These are phyloP conservation scores for Nothocercus julius DNA, from an alignment of 2,113 vertebrate genomes.

Conservation along the genomic window DNA sequence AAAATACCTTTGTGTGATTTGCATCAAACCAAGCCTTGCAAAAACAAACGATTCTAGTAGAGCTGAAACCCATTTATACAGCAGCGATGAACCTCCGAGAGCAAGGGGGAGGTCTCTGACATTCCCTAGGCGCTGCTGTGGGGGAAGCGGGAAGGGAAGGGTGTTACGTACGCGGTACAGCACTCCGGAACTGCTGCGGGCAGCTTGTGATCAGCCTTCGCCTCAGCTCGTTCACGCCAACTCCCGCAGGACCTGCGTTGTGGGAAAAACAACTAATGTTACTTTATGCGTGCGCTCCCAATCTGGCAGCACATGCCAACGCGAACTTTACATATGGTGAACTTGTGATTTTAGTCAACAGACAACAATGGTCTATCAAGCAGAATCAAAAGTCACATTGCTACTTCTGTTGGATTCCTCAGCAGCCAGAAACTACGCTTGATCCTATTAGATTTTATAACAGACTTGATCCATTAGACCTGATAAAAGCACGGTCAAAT, in stretches of 20 bases:
- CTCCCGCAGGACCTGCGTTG: slow-evolving; percentile 87
- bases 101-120: background rate
- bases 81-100: background rate
- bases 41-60: background rate
- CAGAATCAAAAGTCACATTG: background rate
- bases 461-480: background rate
- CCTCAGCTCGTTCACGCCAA: slow-evolving; percentile 93
- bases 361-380: background rate
- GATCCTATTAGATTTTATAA: background rate
- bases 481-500: background rate
- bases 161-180: slow-evolving; percentile 86
- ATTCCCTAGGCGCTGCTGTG: background rate
- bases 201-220: slow-evolving; percentile 86
- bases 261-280: background rate
- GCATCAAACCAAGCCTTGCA: background rate
- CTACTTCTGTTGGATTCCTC: background rate
- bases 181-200: slow-evolving; percentile 85
- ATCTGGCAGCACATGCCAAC: background rate
- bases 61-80: background rate
- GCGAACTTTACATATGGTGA: background rate
- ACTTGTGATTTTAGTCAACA: background rate
- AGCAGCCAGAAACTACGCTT: background rate
- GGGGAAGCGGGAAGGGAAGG: background rate
- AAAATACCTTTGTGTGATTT: background rate
- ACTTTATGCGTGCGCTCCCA: accelerated